Base-by-base conservation (phyloP, 2,888 invertebrate genomes). In the Buathra laborator region DNA sequence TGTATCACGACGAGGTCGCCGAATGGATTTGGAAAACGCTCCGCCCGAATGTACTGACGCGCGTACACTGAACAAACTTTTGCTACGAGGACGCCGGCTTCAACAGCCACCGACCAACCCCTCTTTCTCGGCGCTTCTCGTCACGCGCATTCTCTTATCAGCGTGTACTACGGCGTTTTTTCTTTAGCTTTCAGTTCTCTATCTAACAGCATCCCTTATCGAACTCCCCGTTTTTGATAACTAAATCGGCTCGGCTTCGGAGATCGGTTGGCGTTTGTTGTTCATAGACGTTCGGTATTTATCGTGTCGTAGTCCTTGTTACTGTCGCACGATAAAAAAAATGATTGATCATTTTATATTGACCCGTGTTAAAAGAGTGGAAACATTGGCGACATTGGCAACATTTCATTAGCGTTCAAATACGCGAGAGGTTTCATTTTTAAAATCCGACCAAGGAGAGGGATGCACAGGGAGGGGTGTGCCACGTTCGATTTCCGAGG, bases 21-120 rank as follows among this genome's bases (percentile, higher is more conserved):
- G 43, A 62, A 66, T 71, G 71, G 37, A 56, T 77, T 48, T 44
- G 66, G 44, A 32, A 79, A 83, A 74, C 83, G 76, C 74, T 81
- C 82, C 91, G 89, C 84, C 89, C 91, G 89, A 89, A 88, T 89
- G 90, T 91, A 89, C 91, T 86, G 89, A 87, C 92, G 92, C 92
- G 92, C 91, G 91, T 89, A 90, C 88, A 93, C 93, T 93, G 92
- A 92, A 91, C 89, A 85, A 90, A 91, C 90, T 90, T 89, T 88
- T 86, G 88, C 86, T 80, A 86, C 88, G 89, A 89, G 88, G 88
- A 89, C 90, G 89, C 89, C 89, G 89, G 89, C 87, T 89, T 89
- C 87, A 87, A 86, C 89, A 85, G 51, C 78, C 81, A 19, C 74
- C 83, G 83, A 83, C 74, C 89, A 90, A 81, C 89, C 90, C 83